Evolutionary conservation across 2,888 invertebrate genomes (phyloP).

Genomic region (Drosophila limbata): DNA sequence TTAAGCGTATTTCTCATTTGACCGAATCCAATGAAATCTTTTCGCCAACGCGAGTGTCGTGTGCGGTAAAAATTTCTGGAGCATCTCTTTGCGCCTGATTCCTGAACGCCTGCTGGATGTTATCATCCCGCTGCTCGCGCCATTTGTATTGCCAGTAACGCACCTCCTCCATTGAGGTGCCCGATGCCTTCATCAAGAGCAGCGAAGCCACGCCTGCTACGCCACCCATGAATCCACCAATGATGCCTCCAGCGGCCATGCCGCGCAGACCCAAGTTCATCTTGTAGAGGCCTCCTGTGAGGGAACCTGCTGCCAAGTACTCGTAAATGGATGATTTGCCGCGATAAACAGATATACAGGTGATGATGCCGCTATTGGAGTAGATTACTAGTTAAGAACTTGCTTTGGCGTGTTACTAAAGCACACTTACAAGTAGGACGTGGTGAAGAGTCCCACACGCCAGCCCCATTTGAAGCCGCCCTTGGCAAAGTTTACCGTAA

Average conservation of each 20-base stretch:
- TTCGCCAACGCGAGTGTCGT: slow-evolving; percentile 77
- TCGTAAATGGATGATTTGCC: slow-evolving; percentile 89
- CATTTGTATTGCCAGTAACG: slow-evolving; percentile 87
- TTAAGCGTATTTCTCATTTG: slow-evolving; percentile 53
- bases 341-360: slow-evolving; percentile 89
- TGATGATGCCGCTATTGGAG: slow-evolving; percentile 87
- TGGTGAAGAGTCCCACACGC: slow-evolving; percentile 89
- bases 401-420: fast-evolving
- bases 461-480: slow-evolving; percentile 91
- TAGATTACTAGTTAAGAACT: background rate
- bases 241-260: slow-evolving; percentile 88
- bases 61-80: slow-evolving; percentile 70
- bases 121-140: slow-evolving; percentile 84
- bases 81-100: slow-evolving; percentile 62
- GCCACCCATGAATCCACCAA: slow-evolving; percentile 88
- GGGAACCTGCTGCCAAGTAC: slow-evolving; percentile 88
- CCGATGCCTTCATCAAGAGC: slow-evolving; percentile 87
- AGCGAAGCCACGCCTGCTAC: slow-evolving; percentile 87
- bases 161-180: slow-evolving; percentile 88
- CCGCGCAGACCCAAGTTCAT: slow-evolving; percentile 89
- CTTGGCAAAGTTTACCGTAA: slow-evolving; percentile 89
- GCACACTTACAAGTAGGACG: slow-evolving; percentile 88
- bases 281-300: slow-evolving; percentile 89
- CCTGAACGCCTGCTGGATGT: slow-evolving; percentile 79
- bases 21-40: slow-evolving; percentile 75